A percentile compares a stretch with the other conserved stretches of the same genome.
Conservation (phyloP, 1,140 invertebrate genomes). For the Fopius arisanus region DNA sequence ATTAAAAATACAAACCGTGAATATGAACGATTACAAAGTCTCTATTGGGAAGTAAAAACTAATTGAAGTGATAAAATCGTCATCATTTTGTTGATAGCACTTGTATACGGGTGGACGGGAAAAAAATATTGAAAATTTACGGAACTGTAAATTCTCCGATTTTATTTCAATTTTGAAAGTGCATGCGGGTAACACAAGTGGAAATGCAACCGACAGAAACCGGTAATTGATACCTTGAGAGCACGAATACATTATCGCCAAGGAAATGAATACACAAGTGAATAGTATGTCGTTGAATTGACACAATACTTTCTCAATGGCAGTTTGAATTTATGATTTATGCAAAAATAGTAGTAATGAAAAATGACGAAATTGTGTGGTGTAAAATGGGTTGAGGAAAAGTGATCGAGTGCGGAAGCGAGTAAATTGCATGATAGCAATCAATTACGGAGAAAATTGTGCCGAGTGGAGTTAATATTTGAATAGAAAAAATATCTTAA, state of each 20-base stretch:
- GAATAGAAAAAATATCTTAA: not conserved
- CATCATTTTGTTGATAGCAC: too few relatives aligned
- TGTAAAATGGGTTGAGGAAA: not conserved
- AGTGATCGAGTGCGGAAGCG: not conserved
- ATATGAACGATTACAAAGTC: too few relatives aligned
- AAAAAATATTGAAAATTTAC: too few relatives aligned
- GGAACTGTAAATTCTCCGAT: too few relatives aligned
- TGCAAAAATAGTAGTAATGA: not conserved
- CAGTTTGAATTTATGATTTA: not conserved
- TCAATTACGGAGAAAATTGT: conserved; percentile 30
- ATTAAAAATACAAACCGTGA: too few relatives aligned
- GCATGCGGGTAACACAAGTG: not conserved
- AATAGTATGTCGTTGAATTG: not conserved
- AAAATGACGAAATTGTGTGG: not conserved
- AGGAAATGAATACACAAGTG: too few relatives aligned
- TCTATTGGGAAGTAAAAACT: too few relatives aligned
- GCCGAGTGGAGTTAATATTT: not conserved
- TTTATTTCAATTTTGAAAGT: too few relatives aligned
- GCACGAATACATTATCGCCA: too few relatives aligned
- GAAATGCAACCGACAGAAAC: not conserved
- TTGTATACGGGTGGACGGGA: too few relatives aligned
- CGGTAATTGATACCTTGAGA: not conserved
- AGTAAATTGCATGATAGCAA: conserved; percentile 29
- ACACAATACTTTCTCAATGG: not conserved
- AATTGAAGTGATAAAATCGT: too few relatives aligned